Percentiles rank a stretch among this genome's conserved stretches.
These are phyloP conservation scores for Chrysolina americana DNA, from an alignment of 2,888 invertebrate species.

Conservation along the genomic window DNA sequence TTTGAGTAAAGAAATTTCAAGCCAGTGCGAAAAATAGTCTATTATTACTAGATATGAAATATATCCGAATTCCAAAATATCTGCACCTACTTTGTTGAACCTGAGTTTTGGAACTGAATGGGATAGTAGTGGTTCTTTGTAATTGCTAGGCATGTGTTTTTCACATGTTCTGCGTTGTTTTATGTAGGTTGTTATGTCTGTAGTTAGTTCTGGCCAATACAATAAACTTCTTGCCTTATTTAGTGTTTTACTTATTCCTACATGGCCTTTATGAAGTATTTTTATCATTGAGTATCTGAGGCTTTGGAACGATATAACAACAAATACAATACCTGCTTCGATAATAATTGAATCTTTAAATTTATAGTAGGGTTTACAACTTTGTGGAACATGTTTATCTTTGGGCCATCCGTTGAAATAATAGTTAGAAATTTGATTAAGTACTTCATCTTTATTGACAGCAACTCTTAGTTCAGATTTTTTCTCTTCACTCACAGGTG, in stretches of 20 bases:
- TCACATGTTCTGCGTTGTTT: conserved; percentile 33
- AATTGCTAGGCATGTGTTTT: conserved; percentile 39
- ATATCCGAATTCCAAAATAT: conserved; percentile 48
- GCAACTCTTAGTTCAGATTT: conserved; percentile 37
- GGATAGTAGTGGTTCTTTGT: conserved; percentile 49
- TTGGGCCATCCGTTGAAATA: conserved; percentile 50
- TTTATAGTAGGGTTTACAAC: conserved; percentile 38
- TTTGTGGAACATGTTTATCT: conserved; percentile 19
- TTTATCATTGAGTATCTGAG: conserved; percentile 34
- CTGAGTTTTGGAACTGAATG: conserved; percentile 49
- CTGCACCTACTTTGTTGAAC: conserved; percentile 49
- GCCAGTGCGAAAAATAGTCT: conserved; percentile 53
- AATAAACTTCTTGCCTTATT: conserved; percentile 25
- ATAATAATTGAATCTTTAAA: conserved; percentile 44
- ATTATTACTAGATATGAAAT: conserved; percentile 47
- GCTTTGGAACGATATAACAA: conserved; percentile 10
- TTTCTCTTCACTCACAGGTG: conserved; percentile 45
- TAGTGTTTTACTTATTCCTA: conserved; percentile 31
- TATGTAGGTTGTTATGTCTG: conserved; percentile 25
- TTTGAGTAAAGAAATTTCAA: conserved; percentile 40
- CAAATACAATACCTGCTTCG: conserved; percentile 40
- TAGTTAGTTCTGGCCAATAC: conserved; percentile 34
- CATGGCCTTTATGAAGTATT: conserved; percentile 49
- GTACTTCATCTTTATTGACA: conserved; percentile 36
- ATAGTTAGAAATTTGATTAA: conserved; percentile 43